Evolutionary conservation across 2,113 vertebrate genomes (phyloP).

Genomic region (Canis aureus): DNA sequence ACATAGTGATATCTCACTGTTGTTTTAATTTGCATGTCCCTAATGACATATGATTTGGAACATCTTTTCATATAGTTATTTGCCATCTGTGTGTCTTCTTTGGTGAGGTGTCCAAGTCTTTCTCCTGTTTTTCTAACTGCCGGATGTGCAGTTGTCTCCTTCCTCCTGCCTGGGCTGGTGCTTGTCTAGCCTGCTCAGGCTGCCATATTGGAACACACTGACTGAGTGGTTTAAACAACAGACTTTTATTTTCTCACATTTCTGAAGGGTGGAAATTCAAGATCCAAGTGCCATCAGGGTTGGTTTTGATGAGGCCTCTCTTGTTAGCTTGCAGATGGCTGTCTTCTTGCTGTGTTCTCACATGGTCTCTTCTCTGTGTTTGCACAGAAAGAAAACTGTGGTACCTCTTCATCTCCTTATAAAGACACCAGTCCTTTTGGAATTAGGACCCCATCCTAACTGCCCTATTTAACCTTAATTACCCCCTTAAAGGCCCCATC

Average conservation of each 20-base stretch:
- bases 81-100: not conserved
- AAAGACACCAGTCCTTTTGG: not conserved
- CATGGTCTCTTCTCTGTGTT: not conserved
- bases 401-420: not conserved
- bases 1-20: not conserved
- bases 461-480: not conserved
- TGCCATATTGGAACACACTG: not conserved
- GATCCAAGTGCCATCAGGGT: not conserved
- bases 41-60: not conserved
- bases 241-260: not conserved
- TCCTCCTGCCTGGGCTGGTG: accelerated
- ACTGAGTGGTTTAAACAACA: not conserved
- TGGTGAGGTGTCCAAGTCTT: not conserved
- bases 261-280: not conserved
- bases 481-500: not conserved
- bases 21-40: not conserved
- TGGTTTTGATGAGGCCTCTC: not conserved
- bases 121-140: not conserved
- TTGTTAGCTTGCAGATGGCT: not conserved
- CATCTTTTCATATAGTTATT: not conserved
- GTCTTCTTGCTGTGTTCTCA: not conserved
- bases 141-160: not conserved
- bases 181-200: not conserved
- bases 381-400: not conserved
- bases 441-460: not conserved